phyloP scores from a whole-genome alignment of 2,888 invertebrate species.

The Chydorus sphaericus region DNA sequence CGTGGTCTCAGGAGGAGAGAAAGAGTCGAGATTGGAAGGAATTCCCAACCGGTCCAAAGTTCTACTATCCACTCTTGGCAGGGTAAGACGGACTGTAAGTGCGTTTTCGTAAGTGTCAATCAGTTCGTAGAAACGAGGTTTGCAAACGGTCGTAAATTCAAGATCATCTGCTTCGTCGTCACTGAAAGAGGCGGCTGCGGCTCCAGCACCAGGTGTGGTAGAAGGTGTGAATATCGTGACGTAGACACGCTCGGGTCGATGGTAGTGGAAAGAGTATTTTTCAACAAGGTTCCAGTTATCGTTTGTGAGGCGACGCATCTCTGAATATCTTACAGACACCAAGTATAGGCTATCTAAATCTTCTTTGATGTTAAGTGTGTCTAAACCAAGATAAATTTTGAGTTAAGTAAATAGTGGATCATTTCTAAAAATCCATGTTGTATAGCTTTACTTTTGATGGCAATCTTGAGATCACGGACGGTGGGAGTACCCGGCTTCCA shows the following conservation, averaged over 20 bases:
- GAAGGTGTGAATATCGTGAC: not conserved
- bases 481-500: slow-evolving; percentile 40
- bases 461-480: slow-evolving; percentile 37
- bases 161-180: slow-evolving; percentile 31
- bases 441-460: not conserved
- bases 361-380: not conserved
- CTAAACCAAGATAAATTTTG: not conserved
- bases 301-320: too few species aligned
- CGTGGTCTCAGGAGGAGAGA: too few species aligned
- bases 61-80: slow-evolving; percentile 47
- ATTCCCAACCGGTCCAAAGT: slow-evolving; percentile 23
- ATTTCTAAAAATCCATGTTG: too few species aligned
- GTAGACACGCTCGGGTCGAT: slow-evolving; percentile 29
- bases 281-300: too few species aligned
- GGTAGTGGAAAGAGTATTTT: too few species aligned
- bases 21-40: not conserved
- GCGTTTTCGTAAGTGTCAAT: slow-evolving; percentile 44
- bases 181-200: too few species aligned
- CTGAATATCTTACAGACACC: slow-evolving; percentile 19
- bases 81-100: slow-evolving; percentile 42
- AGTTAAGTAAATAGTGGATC: too few species aligned
- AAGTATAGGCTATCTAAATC: not conserved
- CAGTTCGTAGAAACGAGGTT: slow-evolving; percentile 35
- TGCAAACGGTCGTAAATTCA: slow-evolving; percentile 35
- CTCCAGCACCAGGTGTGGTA: too few species aligned